These are phyloP conservation scores for Vombatus ursinus DNA, from an alignment of 2,113 vertebrate species.

Conservation along the genomic window DNA sequence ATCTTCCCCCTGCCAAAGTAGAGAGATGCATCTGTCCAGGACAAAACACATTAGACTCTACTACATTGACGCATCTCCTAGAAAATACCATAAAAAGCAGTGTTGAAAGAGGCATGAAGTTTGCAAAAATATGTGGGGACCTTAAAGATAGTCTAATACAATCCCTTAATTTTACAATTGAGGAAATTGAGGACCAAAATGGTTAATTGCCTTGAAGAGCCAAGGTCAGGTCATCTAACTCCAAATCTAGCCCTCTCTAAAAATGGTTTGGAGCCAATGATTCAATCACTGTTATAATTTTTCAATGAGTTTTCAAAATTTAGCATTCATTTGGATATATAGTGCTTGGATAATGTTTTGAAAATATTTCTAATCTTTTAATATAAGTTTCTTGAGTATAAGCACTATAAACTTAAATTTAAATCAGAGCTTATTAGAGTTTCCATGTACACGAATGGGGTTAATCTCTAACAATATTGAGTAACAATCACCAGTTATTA, in stretches of 20 bases:
- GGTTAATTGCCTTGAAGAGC: neutral
- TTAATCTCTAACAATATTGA: neutral
- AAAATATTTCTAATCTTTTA: neutral
- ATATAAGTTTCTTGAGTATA: neutral
- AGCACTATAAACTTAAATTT: neutral
- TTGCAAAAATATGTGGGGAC: neutral
- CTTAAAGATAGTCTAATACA: neutral
- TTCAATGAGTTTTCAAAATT: neutral
- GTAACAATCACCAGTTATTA: neutral
- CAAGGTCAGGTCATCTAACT: neutral
- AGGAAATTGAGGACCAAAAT: neutral
- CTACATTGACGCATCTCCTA: neutral
- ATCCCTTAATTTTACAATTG: neutral
- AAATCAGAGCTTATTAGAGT: neutral
- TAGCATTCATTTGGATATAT: neutral
- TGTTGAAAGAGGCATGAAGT: neutral
- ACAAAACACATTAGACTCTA: neutral
- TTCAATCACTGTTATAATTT: neutral
- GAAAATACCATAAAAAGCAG: neutral
- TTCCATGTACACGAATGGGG: neutral
- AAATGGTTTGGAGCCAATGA: neutral
- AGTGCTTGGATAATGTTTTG: neutral
- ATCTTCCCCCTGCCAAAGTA: neutral
- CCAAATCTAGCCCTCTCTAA: neutral
- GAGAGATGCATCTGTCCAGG: neutral